Evolutionary conservation across 2,888 invertebrate genomes (phyloP), one percentile per base, ranked within the genome.

Genomic region (Volucella inflata): DNA sequence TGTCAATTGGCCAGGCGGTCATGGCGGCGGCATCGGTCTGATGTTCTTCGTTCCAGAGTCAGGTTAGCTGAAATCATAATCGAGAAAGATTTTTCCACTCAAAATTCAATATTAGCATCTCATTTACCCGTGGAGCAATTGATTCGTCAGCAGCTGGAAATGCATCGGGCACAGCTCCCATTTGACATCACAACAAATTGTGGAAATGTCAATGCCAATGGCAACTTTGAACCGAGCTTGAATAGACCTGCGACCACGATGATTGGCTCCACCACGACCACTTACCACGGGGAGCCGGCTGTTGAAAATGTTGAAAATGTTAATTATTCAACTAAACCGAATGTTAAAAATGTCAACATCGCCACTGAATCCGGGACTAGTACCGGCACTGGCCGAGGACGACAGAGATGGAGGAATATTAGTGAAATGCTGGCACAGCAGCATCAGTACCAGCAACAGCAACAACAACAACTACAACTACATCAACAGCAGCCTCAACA

Each of bases 31-130:
- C 12, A 9, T 82, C 46, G 81, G 81, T 60, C 59, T 82, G 30
- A 59, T 82, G 40, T 82, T 82, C 60, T 53, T 76, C 76, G 76
- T 82, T 8, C 76, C 81, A 4, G 53, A 76, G 4, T 76, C 81
- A 82, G 81, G 81, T 82, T 40, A 60, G 71, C 48, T 44, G 12
- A 10, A 70, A 48, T 64, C 51, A 76, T 81, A 76, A 71, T 65
- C 40, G 14, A 46, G 38, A 53, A 71, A 50, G 42, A 60, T 62
- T 57, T n/a, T 68, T n/a, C 64, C 76, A 76, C 55, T 81, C 59
- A 82, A 82, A 59, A 71, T 67, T 71, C 76, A 82, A 76, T 82
- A 76, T 82, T 82, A 82, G 81, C 81, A 76, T 76, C 81, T 82
- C 81, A 76, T 82, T 76, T 82, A 59, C 70, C 81, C 57, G 53